Percentiles rank a stretch among this genome's conserved stretches.
phyloP scores from a whole-genome alignment of 2,888 invertebrate genomes.

The Rhaphigaster nebulosa region DNA sequence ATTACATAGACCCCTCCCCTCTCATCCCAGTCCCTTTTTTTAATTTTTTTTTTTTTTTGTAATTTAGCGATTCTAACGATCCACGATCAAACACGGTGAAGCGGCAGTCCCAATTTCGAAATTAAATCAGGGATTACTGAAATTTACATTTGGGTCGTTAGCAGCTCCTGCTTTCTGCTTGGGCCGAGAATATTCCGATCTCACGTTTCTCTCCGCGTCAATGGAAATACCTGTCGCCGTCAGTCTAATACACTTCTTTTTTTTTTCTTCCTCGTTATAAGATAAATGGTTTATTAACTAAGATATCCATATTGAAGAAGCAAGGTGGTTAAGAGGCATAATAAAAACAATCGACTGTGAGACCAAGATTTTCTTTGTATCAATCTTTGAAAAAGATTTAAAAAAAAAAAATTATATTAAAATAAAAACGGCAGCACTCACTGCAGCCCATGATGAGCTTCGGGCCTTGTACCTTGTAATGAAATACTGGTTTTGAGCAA shows the following conservation, averaged over 20 bases:
- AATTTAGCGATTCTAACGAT: conserved; percentile 54
- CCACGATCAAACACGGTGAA: conserved; percentile 37
- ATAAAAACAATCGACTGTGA: too few species aligned
- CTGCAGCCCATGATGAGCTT: too few species aligned
- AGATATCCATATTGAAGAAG: too few species aligned
- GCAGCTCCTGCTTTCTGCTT: conserved; percentile 32
- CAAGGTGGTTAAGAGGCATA: too few species aligned
- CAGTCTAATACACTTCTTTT: neutral
- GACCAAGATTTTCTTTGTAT: too few species aligned
- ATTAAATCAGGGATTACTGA: conserved; percentile 57
- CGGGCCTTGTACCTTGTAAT: too few species aligned
- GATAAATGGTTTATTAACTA: neutral
- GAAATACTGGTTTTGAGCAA: too few species aligned
- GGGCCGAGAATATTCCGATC: neutral
- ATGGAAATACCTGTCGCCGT: neutral
- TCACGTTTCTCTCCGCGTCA: neutral
- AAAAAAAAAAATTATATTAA: too few species aligned
- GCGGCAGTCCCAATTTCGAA: conserved; percentile 52
- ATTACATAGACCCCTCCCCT: conserved; percentile 26
- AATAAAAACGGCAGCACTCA: too few species aligned
- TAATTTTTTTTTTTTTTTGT: conserved; percentile 23
- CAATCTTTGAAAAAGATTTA: too few species aligned
- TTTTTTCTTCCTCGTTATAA: neutral
- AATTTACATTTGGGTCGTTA: conserved; percentile 58
- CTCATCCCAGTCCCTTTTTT: neutral